Evolutionary conservation across 2,888 invertebrate genomes (phyloP).

Genomic region (Lasioglossum pauxillum): DNA sequence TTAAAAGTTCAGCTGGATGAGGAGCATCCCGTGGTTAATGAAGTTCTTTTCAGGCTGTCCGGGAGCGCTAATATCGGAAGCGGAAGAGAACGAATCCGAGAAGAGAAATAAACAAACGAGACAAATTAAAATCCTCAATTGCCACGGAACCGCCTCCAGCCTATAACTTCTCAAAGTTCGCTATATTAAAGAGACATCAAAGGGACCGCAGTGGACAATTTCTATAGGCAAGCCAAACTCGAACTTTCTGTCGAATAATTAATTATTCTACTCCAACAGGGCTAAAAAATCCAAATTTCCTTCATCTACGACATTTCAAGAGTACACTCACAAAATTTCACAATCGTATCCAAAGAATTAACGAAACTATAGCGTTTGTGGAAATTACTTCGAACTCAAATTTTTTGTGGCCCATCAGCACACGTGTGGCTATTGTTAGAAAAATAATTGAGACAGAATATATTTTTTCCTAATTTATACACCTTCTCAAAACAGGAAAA

Average conservation of each 20-base stretch:
- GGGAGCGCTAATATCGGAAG: constrained; percentile 14
- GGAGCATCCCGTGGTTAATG: not conserved
- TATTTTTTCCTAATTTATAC: no score
- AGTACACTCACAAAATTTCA: no score
- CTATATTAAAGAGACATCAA: not conserved
- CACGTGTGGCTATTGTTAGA: no score
- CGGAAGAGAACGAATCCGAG: not conserved
- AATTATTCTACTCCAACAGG: not conserved
- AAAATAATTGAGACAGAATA: no score
- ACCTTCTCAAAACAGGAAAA: not conserved
- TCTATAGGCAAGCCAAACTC: not conserved
- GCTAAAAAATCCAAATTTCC: not conserved
- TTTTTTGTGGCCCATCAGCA: no score
- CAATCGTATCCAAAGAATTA: not conserved
- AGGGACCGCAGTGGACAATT: not conserved
- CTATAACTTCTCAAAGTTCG: not conserved
- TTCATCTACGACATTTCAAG: not conserved
- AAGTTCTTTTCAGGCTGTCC: constrained; percentile 13
- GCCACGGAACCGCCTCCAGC: not conserved
- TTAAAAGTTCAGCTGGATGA: not conserved
- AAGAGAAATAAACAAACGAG: not conserved
- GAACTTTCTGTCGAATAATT: not conserved
- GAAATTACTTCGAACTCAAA: no score
- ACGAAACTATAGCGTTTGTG: not conserved
- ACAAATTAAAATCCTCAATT: not conserved